These are phyloP conservation scores for Helleia helle DNA, from an alignment of 2,888 invertebrate genomes.

Conservation along the genomic window DNA sequence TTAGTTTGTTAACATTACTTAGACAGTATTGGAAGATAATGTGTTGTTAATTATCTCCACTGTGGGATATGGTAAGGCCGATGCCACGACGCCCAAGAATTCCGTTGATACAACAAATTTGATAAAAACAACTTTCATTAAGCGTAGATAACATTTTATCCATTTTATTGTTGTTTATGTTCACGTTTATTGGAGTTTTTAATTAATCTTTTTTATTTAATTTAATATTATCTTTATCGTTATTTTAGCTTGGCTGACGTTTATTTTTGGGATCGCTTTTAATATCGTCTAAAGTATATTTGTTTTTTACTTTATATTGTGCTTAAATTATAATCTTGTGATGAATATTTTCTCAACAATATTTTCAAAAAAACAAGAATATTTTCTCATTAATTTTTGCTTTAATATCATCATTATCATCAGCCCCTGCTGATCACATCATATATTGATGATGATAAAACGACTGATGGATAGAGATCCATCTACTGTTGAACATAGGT, in stretches of 20 bases:
- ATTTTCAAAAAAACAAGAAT: too few species aligned
- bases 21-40: conserved; percentile 52
- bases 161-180: not conserved
- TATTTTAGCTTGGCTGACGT: not conserved
- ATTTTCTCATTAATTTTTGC: too few species aligned
- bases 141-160: not conserved
- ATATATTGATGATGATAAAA: too few species aligned
- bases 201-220: conserved; percentile 4
- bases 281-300: too few species aligned
- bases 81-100: conserved; percentile 7
- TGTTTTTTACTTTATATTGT: too few species aligned
- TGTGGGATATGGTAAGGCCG: conserved; percentile 8
- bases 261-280: not conserved
- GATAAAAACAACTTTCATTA: not conserved
- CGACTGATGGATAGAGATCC: too few species aligned
- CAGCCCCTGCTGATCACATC: too few species aligned
- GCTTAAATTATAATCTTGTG: too few species aligned
- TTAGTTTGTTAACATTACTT: conserved; percentile 50
- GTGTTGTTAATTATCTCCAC: conserved; percentile 43
- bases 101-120: conserved; percentile 3
- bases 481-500: too few species aligned
- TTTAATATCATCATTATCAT: too few species aligned
- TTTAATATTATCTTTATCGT: not conserved
- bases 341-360: too few species aligned
- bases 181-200: not conserved